A percentile compares a stretch with the other conserved stretches of the same genome.
phyloP scores from a whole-genome alignment of 2,888 invertebrate genomes.

The Stenodera caucasica region DNA sequence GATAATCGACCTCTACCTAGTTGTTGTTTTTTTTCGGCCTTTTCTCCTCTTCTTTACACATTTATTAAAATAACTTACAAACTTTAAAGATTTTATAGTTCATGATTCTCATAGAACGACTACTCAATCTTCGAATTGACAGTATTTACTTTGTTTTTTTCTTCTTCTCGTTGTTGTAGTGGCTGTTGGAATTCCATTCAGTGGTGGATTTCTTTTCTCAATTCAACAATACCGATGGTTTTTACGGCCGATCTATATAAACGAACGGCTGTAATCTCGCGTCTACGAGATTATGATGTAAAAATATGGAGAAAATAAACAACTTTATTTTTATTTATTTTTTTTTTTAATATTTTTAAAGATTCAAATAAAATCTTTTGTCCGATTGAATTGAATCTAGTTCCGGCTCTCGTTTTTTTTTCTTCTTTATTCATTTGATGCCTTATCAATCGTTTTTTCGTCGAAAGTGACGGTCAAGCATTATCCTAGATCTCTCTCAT shows the following conservation, averaged over 20 bases:
- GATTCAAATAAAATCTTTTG: not conserved
- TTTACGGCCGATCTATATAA: not conserved
- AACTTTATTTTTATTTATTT: not conserved
- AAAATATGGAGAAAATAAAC: slow-evolving; percentile 33
- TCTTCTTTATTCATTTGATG: not conserved
- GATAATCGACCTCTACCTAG: slow-evolving; percentile 1
- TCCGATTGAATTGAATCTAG: not conserved
- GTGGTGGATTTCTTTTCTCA: not conserved
- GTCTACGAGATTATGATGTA: slow-evolving; percentile 32
- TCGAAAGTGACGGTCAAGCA: not conserved
- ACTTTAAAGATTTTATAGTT: not conserved
- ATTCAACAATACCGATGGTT: not conserved
- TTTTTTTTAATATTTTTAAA: not conserved
- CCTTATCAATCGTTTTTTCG: not conserved
- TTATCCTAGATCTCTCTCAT: not conserved
- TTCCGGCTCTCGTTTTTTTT: not conserved
- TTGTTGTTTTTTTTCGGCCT: too few species aligned
- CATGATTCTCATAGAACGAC: not conserved
- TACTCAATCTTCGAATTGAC: slow-evolving; percentile 5
- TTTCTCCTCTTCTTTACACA: not conserved
- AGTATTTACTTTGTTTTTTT: slow-evolving; percentile 2
- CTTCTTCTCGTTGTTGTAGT: not conserved
- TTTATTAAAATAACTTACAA: not conserved
- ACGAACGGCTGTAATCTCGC: slow-evolving; percentile 27
- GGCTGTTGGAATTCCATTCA: slow-evolving; percentile 6